Evolutionary conservation across 2,888 invertebrate genomes (phyloP), one percentile per base, ranked within the genome.

Genomic region (Eupithecia pulchellata): DNA sequence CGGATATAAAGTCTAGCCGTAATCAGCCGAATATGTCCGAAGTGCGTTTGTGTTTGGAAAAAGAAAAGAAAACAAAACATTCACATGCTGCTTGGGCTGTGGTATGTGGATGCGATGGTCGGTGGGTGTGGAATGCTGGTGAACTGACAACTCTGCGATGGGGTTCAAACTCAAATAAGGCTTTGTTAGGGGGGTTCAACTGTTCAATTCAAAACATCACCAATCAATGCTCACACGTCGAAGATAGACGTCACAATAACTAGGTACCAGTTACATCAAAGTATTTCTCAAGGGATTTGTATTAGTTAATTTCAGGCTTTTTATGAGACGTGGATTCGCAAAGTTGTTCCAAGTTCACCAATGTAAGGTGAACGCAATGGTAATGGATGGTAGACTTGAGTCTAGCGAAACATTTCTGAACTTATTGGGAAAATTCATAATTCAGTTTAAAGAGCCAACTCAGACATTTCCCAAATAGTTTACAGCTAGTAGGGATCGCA

Each of bases 21-120:
- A 88, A 92, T 92, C 90, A 88, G 90, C 84, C 89, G 90, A 89
- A 88, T 90, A 91, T 89, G 90, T 92, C 94, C 92, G 91, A 92
- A 90, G 93, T 93, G 94, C 92, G 91, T 91, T 90, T 92, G 91
- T 92, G 92, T 93, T 93, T 93, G 91, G 91, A 92, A 92, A 92
- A 91, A 91, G 92, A 94, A 93, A 94, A 93, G 81, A 92, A 93
- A 94, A 93, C 87, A 93, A 94, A 94, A 94, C 94, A 94, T 94
- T 94, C 94, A 94, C 94, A 94, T 94, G 94, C 94, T 92, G 93
- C 93, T 87, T 82, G 88, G 91, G 90, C 91, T 91, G 89, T 92
- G 92, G 84, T 87, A 89, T 89, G 88, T 90, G 91, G 91, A 92
- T 92, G 92, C 89, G 87, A 73, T 73, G 81, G 83, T 86, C 85